Conservation (phyloP, 2,888 invertebrate genomes). For the Rhagium mordax region DNA sequence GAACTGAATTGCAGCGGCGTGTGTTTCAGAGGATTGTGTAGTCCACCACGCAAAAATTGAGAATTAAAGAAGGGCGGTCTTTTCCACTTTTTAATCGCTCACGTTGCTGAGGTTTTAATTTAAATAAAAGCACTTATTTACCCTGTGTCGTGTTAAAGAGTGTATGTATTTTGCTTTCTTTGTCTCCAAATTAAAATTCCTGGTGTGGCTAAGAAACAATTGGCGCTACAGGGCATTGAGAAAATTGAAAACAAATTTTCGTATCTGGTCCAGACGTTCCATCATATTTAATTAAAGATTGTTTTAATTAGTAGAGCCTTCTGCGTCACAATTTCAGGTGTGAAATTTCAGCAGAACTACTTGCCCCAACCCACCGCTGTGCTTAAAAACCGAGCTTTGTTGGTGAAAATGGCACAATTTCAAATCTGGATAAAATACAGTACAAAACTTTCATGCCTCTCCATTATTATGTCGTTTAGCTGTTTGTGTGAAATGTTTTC, state of each 20-base stretch:
- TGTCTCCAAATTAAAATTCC: too few relatives aligned
- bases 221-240: too few relatives aligned
- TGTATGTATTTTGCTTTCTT: too few relatives aligned
- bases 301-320: too few relatives aligned
- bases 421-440: conserved; percentile 7
- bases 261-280: too few relatives aligned
- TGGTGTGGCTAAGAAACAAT: too few relatives aligned
- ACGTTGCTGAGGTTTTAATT: background rate
- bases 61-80: background rate
- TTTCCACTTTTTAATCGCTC: background rate
- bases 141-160: too few relatives aligned
- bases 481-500: conserved; percentile 20
- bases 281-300: too few relatives aligned
- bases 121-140: background rate
- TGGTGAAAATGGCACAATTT: conserved; percentile 2
- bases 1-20: conserved; percentile 11
- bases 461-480: conserved; percentile 16
- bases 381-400: background rate
- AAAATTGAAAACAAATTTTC: too few relatives aligned
- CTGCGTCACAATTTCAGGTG: too few relatives aligned
- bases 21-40: background rate
- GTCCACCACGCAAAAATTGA: background rate
- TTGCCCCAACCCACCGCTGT: background rate
- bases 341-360: too few relatives aligned
- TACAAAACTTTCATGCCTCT: conserved; percentile 5